Evolutionary conservation across 2,113 vertebrate genomes (phyloP).

Genomic region (Carassius gibelio): DNA sequence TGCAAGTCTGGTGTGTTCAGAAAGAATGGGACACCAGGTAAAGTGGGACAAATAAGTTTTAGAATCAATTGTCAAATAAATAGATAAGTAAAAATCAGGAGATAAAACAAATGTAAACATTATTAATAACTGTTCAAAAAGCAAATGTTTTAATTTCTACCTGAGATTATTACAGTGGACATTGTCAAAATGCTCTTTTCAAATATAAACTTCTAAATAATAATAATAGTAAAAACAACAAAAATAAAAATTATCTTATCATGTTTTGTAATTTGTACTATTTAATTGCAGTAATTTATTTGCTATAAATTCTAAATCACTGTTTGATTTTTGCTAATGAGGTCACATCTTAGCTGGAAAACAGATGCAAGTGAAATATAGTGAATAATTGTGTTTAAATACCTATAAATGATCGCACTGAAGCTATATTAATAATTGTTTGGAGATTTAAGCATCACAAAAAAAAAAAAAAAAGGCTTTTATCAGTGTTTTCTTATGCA

Average conservation of each 20-base stretch:
- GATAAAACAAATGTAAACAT: neutral
- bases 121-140: neutral
- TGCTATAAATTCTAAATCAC: neutral
- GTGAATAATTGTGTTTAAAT: neutral
- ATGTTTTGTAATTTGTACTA: neutral
- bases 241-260: neutral
- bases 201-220: too few relatives aligned
- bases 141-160: neutral
- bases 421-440: neutral
- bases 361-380: too few relatives aligned
- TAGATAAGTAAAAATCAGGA: neutral
- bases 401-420: neutral
- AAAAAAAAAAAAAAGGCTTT: neutral
- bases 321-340: neutral
- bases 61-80: neutral
- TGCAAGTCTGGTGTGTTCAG: conserved; percentile 2
- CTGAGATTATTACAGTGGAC: neutral
- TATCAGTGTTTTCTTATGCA: neutral
- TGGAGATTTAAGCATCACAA: too few relatives aligned
- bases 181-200: neutral
- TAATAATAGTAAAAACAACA: neutral
- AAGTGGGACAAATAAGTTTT: neutral
- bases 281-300: neutral
- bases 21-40: neutral
- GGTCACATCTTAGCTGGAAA: neutral